A percentile compares a stretch with the other conserved stretches of the same genome.
Conservation (phyloP, 2,797 vertebrate genomes). For the Danio choprae region DNA sequence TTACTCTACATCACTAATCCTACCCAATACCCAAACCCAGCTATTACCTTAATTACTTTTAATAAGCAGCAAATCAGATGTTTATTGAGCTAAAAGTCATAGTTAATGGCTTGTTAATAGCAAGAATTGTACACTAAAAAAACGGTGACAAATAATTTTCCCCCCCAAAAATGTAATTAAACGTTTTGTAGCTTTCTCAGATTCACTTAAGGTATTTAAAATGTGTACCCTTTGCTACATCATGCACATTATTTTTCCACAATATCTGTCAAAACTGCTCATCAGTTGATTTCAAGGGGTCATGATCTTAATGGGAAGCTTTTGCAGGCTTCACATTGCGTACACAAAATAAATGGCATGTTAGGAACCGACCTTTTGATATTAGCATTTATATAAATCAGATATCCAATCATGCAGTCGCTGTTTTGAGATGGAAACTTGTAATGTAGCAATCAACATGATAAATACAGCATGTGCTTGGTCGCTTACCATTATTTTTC, state of each 20-base stretch:
- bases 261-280: background rate
- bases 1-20: too few species aligned
- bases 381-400: constrained; percentile 8
- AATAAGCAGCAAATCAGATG: too few species aligned
- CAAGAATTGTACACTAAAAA: too few species aligned
- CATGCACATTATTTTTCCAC: background rate
- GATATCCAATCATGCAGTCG: background rate
- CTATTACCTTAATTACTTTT: too few species aligned
- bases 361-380: constrained; percentile 1
- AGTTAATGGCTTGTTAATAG: too few species aligned
- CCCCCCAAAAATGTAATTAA: background rate
- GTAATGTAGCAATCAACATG: constrained; percentile 2
- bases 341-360: background rate
- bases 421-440: background rate
- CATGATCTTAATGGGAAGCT: background rate
- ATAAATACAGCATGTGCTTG: background rate
- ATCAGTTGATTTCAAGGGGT: background rate
- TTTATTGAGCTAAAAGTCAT: too few species aligned
- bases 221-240: background rate
- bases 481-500: background rate
- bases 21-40: too few species aligned
- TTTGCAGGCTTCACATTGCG: background rate
- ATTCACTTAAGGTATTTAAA: background rate
- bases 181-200: background rate
- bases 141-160: too few species aligned